Evolutionary conservation across 1,140 invertebrate species (phyloP).

Genomic region (Solenopsis fugax): DNA sequence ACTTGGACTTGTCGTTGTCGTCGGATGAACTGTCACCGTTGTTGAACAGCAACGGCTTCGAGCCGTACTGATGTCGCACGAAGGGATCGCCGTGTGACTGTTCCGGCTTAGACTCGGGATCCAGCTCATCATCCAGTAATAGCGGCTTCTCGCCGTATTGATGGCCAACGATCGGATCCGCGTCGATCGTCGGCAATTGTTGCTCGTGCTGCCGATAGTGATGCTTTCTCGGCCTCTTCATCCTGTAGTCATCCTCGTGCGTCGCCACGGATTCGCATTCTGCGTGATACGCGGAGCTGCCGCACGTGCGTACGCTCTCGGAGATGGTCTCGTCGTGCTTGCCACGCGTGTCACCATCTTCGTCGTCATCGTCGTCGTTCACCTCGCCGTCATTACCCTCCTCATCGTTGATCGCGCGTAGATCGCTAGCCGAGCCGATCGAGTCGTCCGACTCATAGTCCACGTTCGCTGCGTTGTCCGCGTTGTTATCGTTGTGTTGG

Average conservation of each 20-base stretch:
- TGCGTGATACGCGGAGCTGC: conserved; percentile 90
- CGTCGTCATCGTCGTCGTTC: conserved; percentile 87
- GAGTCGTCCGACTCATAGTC: conserved; percentile 89
- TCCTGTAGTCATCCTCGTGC: conserved; percentile 87
- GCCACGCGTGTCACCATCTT: conserved; percentile 76
- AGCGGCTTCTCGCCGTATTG: conserved; percentile 93
- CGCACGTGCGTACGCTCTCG: conserved; percentile 90
- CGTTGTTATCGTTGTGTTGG: conserved; percentile 53
- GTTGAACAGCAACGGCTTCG: conserved; percentile 74
- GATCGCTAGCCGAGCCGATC: conserved; percentile 92
- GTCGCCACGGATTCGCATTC: conserved; percentile 91
- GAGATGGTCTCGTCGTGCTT: conserved; percentile 89
- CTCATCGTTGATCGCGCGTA: conserved; percentile 89
- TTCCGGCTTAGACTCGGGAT: conserved; percentile 87
- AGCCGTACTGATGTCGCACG: conserved; percentile 80
- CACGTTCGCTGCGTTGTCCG: conserved; percentile 54
- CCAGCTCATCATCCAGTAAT: conserved; percentile 92
- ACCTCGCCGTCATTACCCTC: conserved; percentile 85
- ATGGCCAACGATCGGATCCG: conserved; percentile 89
- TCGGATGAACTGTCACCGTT: conserved; percentile 78
- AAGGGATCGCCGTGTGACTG: conserved; percentile 85
- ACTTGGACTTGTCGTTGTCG: conserved; percentile 54
- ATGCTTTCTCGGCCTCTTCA: conserved; percentile 73
- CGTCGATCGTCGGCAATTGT: conserved; percentile 73
- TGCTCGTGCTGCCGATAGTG: conserved; percentile 53